These are phyloP conservation scores for Prionailurus viverrinus DNA, from an alignment of 2,113 vertebrate genomes.

Conservation along the genomic window DNA sequence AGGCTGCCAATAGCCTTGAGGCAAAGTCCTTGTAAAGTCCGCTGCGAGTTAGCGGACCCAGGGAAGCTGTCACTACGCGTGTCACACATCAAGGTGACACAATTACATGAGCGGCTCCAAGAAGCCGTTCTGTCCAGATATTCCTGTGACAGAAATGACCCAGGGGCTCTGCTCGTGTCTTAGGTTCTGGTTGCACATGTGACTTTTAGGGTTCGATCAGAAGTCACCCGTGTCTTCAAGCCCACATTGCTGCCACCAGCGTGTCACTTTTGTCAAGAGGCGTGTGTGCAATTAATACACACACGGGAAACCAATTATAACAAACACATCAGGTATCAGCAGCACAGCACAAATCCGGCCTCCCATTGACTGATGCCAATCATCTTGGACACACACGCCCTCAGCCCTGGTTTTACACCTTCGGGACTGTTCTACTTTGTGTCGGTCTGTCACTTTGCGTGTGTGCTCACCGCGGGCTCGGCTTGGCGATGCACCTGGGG, in stretches of 20 bases:
- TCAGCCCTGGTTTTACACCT: neutral
- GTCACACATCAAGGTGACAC: neutral
- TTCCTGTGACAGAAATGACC: neutral
- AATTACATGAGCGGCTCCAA: accelerated
- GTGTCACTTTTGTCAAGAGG: neutral
- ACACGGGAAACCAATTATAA: conserved; percentile 44
- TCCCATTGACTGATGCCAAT: neutral
- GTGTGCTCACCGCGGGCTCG: accelerated
- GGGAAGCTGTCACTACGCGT: neutral
- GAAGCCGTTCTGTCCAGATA: neutral
- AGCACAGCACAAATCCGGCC: accelerated
- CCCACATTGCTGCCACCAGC: neutral
- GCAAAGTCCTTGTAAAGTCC: neutral
- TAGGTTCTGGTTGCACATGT: neutral
- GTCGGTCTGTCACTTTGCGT: neutral
- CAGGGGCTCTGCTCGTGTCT: neutral
- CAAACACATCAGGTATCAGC: neutral
- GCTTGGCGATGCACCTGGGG: neutral
- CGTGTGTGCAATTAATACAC: neutral
- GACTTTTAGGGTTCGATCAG: neutral
- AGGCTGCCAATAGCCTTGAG: neutral
- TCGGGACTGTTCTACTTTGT: neutral
- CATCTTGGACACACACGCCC: neutral
- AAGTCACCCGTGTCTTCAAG: neutral
- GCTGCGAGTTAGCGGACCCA: neutral